A percentile compares a stretch with the other conserved stretches of the same genome.
These are phyloP conservation scores for Drosophila virilis DNA, from an alignment of 1,140 invertebrate genomes.

Conservation along the genomic window DNA sequence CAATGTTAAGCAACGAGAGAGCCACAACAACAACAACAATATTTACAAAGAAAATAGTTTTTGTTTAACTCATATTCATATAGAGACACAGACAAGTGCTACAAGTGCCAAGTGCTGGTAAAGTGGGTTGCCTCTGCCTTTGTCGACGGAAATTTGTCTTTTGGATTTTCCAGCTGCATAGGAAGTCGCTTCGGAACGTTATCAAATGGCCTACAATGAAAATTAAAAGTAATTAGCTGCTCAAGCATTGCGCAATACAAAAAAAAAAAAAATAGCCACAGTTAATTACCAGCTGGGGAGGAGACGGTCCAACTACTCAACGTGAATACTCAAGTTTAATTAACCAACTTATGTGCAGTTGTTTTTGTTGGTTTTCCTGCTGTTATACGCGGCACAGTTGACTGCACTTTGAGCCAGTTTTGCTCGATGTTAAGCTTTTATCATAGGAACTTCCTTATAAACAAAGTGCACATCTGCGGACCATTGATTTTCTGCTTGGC, in stretches of 20 bases:
- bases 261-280: conserved; percentile 34
- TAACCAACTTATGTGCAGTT: conserved; percentile 7
- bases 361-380: background rate
- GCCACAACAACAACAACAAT: conserved; percentile 3
- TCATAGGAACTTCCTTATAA: conserved; percentile 56
- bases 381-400: conserved; percentile 29
- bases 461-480: conserved; percentile 7
- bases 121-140: conserved; percentile 50
- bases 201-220: conserved; percentile 67
- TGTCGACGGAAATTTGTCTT: conserved; percentile 4
- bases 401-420: conserved; percentile 34
- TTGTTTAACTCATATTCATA: conserved; percentile 43
- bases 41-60: conserved; percentile 28
- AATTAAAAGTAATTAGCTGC: conserved; percentile 72
- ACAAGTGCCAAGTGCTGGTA: conserved; percentile 21
- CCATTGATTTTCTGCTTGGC: conserved; percentile 52
- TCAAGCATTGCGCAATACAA: conserved; percentile 52
- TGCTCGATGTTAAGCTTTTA: background rate
- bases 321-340: conserved; percentile 41
- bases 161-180: conserved; percentile 57
- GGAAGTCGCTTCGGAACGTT: conserved; percentile 51
- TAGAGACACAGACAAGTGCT: background rate
- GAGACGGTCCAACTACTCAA: conserved; percentile 8
- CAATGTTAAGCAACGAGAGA: conserved; percentile 55
- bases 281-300: conserved; percentile 42